These are phyloP conservation scores for Andrena cerasifolii DNA, from an alignment of 1,140 invertebrate genomes.

Conservation along the genomic window DNA sequence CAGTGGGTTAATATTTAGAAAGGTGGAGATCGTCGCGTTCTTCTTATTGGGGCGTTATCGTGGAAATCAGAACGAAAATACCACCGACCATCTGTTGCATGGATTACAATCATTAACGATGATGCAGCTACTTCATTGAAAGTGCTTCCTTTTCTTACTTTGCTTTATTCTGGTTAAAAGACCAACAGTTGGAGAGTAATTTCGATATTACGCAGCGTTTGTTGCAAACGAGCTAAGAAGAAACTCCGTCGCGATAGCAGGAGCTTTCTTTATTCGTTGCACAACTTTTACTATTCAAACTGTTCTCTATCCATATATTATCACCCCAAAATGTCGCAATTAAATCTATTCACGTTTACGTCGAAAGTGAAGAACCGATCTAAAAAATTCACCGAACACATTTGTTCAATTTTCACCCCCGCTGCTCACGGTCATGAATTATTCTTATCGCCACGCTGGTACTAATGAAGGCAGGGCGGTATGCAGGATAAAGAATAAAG, in stretches of 20 bases:
- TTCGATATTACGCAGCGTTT: not conserved
- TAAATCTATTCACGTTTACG: conserved; percentile 9
- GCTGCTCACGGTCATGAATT: not conserved
- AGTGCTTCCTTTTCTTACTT: not conserved
- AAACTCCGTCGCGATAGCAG: not conserved
- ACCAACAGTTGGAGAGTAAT: not conserved
- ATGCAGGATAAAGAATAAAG: too few relatives aligned
- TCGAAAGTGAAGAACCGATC: conserved; percentile 34
- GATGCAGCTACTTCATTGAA: not conserved
- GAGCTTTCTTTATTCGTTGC: too few relatives aligned
- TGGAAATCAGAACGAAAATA: not conserved
- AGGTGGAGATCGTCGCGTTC: too few relatives aligned
- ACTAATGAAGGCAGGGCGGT: too few relatives aligned
- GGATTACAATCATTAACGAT: not conserved
- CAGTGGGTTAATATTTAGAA: not conserved
- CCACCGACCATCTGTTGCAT: not conserved
- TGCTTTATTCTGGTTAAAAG: not conserved
- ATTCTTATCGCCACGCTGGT: not conserved
- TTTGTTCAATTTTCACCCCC: not conserved
- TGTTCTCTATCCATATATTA: too few relatives aligned
- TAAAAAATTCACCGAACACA: conserved; percentile 7
- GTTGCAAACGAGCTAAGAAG: not conserved
- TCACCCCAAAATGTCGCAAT: not conserved
- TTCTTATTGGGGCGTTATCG: not conserved
- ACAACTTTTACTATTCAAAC: not conserved